A percentile compares a stretch with the other conserved stretches of the same genome.
Conservation (phyloP, 2,113 vertebrate genomes). For the Halcyon malimbica region DNA sequence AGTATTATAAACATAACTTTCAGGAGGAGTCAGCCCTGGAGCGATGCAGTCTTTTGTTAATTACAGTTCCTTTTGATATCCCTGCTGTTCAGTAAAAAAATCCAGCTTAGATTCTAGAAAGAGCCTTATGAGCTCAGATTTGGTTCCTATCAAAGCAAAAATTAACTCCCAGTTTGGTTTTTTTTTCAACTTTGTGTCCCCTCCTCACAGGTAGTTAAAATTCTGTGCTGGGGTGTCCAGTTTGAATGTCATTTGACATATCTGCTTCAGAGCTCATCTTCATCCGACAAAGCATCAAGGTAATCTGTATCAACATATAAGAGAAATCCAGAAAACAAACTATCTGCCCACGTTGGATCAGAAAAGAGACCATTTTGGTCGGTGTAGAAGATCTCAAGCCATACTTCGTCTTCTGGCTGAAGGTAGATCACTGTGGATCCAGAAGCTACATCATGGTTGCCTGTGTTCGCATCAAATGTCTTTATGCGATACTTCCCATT, state of each 20-base stretch:
- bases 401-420: conserved; percentile 95
- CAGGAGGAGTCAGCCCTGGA: conserved; percentile 30
- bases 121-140: neutral
- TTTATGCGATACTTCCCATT: conserved; percentile 94
- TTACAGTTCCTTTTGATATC: conserved; percentile 35
- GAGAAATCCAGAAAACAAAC: conserved; percentile 96
- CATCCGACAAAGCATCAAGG: conserved; percentile 89
- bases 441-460: conserved; percentile 95
- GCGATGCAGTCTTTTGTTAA: neutral
- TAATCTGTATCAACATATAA: conserved; percentile 94
- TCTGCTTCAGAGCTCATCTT: conserved; percentile 78
- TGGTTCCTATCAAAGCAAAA: neutral
- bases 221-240: neutral
- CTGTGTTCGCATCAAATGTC: conserved; percentile 97
- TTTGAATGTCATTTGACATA: neutral
- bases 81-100: conserved; percentile 5
- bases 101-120: neutral
- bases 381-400: conserved; percentile 95
- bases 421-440: conserved; percentile 92
- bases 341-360: conserved; percentile 94
- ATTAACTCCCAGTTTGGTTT: neutral
- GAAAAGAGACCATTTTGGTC: conserved; percentile 97
- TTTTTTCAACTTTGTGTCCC: neutral
- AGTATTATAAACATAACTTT: conserved; percentile 61
- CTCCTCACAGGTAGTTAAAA: neutral